Evolutionary conservation across 2,113 vertebrate genomes (phyloP), one percentile per base, ranked within the genome.

Genomic region (Pampusana beccarii): DNA sequence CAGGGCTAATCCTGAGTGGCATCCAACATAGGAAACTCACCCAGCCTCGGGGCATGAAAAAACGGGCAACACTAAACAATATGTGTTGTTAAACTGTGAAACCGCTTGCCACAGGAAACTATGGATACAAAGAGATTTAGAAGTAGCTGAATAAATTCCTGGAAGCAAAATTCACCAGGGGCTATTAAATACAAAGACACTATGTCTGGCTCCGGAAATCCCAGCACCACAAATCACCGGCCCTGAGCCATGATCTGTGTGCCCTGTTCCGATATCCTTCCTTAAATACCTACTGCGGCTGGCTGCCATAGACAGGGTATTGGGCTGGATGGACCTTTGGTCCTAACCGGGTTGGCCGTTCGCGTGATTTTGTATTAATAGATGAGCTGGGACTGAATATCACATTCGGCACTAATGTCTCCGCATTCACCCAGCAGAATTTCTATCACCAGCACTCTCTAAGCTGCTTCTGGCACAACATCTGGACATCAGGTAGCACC

Each of bases 401-500:
- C 91, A 51, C 72, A 29, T 75, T 94, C 0, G 34, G 40, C 83
- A 91, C 74, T 85, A 62, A 91, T 26, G 84, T 73, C 78, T 77
- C 81, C 80, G 64, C 51, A 21, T 83, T 94, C 42, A 73, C 51
- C 71, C 74, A 29, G 71, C 87, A 93, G 93, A 80, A 53, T 65
- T 91, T 97, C 83, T 88, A 89, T 95, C 91, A 94, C 66, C 66
- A 69, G 73, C 77, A 65, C 72, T 94, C 93, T 87, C 86, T 74
- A 80, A 64, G 86, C 15, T 25, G 93, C 95, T 96, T 95, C 94
- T 96, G 79, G 74, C 80, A 58, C 0, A 9, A 85, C 91, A 93
- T 95, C 97, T 97, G 96, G 88, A 44, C 78, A 60, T 97, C 95
- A 97, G 2, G 0, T 86, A 95, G 89, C 97, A 97, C 94, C 81